phyloP scores from a whole-genome alignment of 1,140 invertebrate species.

The Drosophila parvula region DNA sequence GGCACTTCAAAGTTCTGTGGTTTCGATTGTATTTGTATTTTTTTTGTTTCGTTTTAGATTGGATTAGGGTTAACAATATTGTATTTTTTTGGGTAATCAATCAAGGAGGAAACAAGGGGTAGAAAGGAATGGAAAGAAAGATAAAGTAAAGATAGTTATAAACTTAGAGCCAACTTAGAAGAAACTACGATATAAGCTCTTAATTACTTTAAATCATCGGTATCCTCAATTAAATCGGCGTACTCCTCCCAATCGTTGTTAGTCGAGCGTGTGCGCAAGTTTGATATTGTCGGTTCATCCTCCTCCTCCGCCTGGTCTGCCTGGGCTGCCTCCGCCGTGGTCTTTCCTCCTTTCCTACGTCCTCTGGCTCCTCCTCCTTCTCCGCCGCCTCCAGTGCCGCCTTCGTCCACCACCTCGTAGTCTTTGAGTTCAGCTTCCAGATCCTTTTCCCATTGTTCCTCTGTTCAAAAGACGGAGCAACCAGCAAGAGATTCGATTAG shows the following conservation, averaged over 20 bases:
- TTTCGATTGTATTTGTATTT: slow-evolving; percentile 29
- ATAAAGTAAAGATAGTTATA: slow-evolving; percentile 75
- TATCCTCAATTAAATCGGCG: slow-evolving; percentile 84
- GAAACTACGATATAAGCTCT: slow-evolving; percentile 84
- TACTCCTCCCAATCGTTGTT: slow-evolving; percentile 84
- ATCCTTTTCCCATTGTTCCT: slow-evolving; percentile 97
- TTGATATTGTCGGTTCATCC: slow-evolving; percentile 82
- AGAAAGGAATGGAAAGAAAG: slow-evolving; percentile 77
- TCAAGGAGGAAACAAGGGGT: slow-evolving; percentile 69
- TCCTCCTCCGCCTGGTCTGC: slow-evolving; percentile 53
- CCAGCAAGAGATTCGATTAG: slow-evolving; percentile 51
- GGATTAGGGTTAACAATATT: slow-evolving; percentile 52
- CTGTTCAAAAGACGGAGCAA: slow-evolving; percentile 83
- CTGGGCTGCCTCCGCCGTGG: slow-evolving; percentile 34
- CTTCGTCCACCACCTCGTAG: slow-evolving; percentile 92
- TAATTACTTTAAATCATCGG: slow-evolving; percentile 85
- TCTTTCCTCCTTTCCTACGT: slow-evolving; percentile 34
- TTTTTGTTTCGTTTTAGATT: slow-evolving; percentile 3
- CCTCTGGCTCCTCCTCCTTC: slow-evolving; percentile 33
- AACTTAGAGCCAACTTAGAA: slow-evolving; percentile 84
- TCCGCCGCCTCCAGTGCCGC: slow-evolving; percentile 47
- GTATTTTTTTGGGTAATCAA: slow-evolving; percentile 35
- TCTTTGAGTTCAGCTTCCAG: slow-evolving; percentile 96
- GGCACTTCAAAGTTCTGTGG: slow-evolving; percentile 78
- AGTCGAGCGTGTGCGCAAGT: slow-evolving; percentile 79